Evolutionary conservation across 2,113 vertebrate genomes (phyloP), one percentile per base, ranked within the genome.

Genomic region (Sarotherodon lohbergeri): DNA sequence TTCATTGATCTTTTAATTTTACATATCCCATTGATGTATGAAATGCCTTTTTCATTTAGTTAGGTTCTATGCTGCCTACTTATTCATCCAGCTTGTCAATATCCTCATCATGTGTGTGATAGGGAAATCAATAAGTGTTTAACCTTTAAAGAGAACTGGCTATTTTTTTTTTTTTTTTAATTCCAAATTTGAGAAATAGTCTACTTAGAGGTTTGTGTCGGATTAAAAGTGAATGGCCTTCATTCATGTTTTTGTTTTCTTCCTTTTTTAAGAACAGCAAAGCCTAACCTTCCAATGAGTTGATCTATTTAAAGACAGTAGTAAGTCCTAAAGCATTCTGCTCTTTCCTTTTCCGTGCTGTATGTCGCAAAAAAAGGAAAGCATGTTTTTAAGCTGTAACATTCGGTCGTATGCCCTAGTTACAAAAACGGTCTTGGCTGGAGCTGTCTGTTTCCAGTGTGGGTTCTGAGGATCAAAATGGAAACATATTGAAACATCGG

Each of bases 381-480:
- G 89, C 54, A 24, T 91, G 91, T 93, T 94, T 91, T 79, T 84
- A 92, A 85, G 91, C 88, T 94, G 91, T 94, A 93, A 94, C 89
- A 88, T 85, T 92, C 88, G 59, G 87, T 95, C 86, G 43, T 86
- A 92, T 89, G 88, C 4, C 90, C 92, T 93, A 92, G 92, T 95
- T 94, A 92, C 84, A 91, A 93, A 95, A 94, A 82, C 76, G 90
- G 76, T 93, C 90, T 95, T 96, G 95, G 95, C 93, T 12, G 11
- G 48, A 80, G 83, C 80, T 39, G 13, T 55, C 55, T 92, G 89
- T 95, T 95, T 96, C 95, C 95, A 95, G 87, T 82, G 93, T 93
- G 90, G 93, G 91, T 94, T 94, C 89, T 73, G 93, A 88, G 93
- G 90, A 92, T 90, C 84, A 92, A 95, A 95, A 94, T 94, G 93